Evolutionary conservation across 1,140 invertebrate genomes (phyloP).

Genomic region (Drosophila pruinosa): DNA sequence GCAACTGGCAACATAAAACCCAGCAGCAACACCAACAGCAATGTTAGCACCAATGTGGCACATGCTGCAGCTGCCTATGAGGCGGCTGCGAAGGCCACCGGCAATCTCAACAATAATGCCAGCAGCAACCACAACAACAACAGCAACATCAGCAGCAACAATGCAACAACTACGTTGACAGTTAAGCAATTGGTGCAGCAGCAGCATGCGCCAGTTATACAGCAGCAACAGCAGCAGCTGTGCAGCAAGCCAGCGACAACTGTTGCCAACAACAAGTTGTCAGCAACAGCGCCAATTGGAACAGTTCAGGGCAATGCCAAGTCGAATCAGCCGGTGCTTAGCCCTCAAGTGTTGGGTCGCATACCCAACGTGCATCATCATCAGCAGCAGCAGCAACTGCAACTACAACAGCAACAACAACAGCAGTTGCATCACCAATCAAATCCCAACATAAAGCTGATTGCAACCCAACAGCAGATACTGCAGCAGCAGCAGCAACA

Average conservation of each 20-base stretch:
- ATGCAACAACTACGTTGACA: conserved; percentile 62
- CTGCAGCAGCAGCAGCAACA: conserved; percentile 78
- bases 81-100: conserved; percentile 31
- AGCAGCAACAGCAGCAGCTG: conserved; percentile 76
- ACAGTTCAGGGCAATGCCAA: conserved; percentile 14
- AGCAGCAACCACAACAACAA: conserved; percentile 45
- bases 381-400: conserved; percentile 36
- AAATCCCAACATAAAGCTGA: conserved; percentile 74
- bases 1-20: not conserved
- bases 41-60: conserved; percentile 39
- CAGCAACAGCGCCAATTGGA: not conserved
- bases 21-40: conserved; percentile 12
- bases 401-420: conserved; percentile 33
- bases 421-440: conserved; percentile 55
- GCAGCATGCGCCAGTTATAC: conserved; percentile 75
- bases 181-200: conserved; percentile 79
- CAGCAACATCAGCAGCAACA: conserved; percentile 8
- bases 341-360: conserved; percentile 64
- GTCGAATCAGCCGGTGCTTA: conserved; percentile 45
- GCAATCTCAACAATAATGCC: conserved; percentile 44
- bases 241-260: conserved; percentile 33
- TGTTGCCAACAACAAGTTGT: conserved; percentile 32
- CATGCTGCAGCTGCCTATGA: conserved; percentile 51
- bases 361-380: conserved; percentile 71
- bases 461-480: conserved; percentile 77